Evolutionary conservation across 2,113 vertebrate species (phyloP), one percentile per base, ranked within the genome.

Genomic region (Macroglossus sobrinus): DNA sequence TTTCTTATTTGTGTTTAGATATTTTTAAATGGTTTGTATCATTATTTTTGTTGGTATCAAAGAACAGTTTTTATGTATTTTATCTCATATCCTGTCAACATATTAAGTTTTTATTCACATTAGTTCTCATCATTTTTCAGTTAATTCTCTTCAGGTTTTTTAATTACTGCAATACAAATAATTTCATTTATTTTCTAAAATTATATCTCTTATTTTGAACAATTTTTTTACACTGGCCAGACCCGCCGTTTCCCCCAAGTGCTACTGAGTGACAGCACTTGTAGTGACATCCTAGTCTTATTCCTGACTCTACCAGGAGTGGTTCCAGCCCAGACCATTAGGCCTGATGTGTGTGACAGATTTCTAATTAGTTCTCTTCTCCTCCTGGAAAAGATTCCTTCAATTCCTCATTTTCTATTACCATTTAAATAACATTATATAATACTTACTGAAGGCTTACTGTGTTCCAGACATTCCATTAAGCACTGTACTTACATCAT

Each of bases 171-270:
- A n/a, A 15, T 35, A 15, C 38, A 68, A 84, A 30, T 19, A 59
- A 66, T 57, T 63, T 71, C 24, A 57, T 38, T n/a, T 84, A 22
- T 92, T 84, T 87, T 84, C 55, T 40, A 64, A 69, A 93, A 69
- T 13, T 43, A 3, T 43, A 63, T 21, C 50, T 55, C 30, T 63
- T 43, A n/a, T 28, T 80, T 21, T 81, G 68, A 85, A 53, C 38
- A 72, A 2, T 45, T 28, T n/a, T 33, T 43, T 33, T 33, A 12
- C 28, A 0, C 30, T 28, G 43, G 40, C 80, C 28, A 11, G 59
- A 28, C 45, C 24, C 38, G 13, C 13, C 0, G 1, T 19, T 43
- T 45, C 64, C n/a, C 18, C 3, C 3, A 28, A 4, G 6, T 13
- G 40, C 7, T 28, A 30, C 6, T 59, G 50, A 30, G 16, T 14